Percentiles rank a stretch among this genome's conserved stretches.
Evolutionary conservation across 2,888 invertebrate species (phyloP).

Genomic region (Ormyrus thymus): DNA sequence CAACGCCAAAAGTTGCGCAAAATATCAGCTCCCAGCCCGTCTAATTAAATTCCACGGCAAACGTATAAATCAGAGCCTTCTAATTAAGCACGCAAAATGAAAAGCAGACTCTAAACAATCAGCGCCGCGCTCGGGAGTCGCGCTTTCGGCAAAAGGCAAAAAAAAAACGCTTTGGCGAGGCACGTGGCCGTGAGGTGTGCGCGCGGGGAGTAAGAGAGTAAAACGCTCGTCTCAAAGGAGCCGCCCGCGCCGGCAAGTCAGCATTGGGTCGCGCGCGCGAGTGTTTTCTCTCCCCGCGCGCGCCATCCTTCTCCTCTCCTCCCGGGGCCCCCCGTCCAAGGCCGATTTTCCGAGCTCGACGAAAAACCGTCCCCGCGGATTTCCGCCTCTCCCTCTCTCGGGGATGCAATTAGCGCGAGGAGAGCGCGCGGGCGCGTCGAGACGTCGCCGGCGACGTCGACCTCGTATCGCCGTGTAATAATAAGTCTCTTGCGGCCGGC

Average conservation of each 20-base stretch:
- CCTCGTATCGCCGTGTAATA: conserved; percentile 34
- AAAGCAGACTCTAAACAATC: too few relatives aligned
- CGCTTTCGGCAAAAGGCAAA: too few relatives aligned
- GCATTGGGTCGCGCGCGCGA: conserved; percentile 34
- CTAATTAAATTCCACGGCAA: too few relatives aligned
- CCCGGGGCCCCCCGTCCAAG: too few relatives aligned
- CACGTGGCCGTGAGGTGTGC: conserved; percentile 9
- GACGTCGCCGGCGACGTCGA: conserved; percentile 9
- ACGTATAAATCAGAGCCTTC: too few relatives aligned
- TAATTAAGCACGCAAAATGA: too few relatives aligned
- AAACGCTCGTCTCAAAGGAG: conserved; percentile 39
- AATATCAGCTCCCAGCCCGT: too few relatives aligned
- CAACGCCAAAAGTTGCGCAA: too few relatives aligned
- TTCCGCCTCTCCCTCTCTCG: neutral
- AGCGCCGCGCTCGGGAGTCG: too few relatives aligned
- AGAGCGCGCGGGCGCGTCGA: too few relatives aligned
- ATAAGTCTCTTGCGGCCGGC: conserved; percentile 37
- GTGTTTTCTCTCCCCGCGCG: neutral
- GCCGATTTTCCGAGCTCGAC: too few relatives aligned
- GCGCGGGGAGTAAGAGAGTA: neutral
- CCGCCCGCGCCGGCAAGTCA: conserved; percentile 30
- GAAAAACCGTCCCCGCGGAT: neutral
- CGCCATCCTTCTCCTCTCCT: neutral
- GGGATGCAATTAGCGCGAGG: too few relatives aligned
- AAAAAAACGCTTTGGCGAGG: conserved; percentile 4